phyloP scores from a whole-genome alignment of 2,888 invertebrate genomes.

The Rotaria magnacalcarata region DNA sequence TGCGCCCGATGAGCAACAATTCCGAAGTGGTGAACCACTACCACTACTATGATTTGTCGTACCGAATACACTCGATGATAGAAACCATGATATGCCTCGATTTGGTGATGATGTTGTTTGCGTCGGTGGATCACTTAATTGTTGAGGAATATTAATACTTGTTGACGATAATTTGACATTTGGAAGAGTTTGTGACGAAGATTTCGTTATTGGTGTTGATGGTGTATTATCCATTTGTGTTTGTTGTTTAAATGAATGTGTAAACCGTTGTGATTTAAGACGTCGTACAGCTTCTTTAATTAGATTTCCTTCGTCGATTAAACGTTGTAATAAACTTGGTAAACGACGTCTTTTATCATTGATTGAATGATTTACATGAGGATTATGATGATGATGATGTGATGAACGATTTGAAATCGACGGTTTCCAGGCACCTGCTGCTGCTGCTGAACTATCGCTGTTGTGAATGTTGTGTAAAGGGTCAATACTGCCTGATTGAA shows the following conservation, averaged over 20 bases:
- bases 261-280: background rate
- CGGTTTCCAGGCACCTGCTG: background rate
- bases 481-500: conserved; percentile 1
- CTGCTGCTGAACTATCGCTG: background rate
- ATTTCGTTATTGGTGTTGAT: background rate
- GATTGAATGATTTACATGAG: background rate
- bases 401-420: background rate
- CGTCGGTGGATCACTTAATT: conserved; percentile 29
- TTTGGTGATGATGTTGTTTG: conserved; percentile 35
- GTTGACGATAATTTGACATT: background rate
- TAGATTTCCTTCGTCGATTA: conserved; percentile 28
- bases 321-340: conserved; percentile 29
- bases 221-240: background rate
- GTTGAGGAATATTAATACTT: conserved; percentile 19
- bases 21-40: background rate
- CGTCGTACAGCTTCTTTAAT: conserved; percentile 34
- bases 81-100: background rate
- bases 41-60: conserved; percentile 4
- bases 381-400: conserved; percentile 21
- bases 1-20: background rate
- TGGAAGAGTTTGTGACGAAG: background rate
- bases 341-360: conserved; percentile 30
- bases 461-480: background rate
- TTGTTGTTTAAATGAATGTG: conserved; percentile 17
- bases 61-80: conserved; percentile 32